Evolutionary conservation across 2,888 invertebrate species (phyloP).

Genomic region (Ditula angustiorana): DNA sequence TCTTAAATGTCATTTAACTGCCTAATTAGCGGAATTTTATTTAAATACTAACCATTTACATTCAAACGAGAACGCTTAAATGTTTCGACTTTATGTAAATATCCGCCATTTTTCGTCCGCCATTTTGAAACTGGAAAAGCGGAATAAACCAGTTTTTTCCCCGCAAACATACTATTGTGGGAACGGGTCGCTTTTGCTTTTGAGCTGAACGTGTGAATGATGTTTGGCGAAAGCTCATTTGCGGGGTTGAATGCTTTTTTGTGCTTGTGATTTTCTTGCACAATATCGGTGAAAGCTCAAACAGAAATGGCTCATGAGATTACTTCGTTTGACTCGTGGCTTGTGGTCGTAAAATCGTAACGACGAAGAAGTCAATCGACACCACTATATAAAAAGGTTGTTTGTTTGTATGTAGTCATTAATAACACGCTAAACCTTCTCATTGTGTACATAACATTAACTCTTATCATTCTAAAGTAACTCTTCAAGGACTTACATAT

Average conservation of each 20-base stretch:
- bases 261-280: background rate
- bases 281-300: no score
- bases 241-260: constrained; percentile 17
- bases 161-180: constrained; percentile 5
- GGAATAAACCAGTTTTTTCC: constrained; percentile 4
- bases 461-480: no score
- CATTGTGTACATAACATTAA: no score
- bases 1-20: background rate
- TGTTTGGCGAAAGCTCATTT: constrained; percentile 19
- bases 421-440: no score
- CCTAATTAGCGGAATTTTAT: background rate
- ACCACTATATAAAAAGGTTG: no score
- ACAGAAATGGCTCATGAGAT: background rate
- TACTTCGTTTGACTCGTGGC: background rate
- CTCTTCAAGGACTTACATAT: no score
- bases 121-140: constrained; percentile 15
- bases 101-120: background rate
- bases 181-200: background rate
- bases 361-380: no score
- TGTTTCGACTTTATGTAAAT: background rate
- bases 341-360: background rate
- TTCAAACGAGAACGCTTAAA: background rate
- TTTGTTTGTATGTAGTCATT: no score
- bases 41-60: constrained; percentile 1
- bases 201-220: constrained; percentile 9